Conservation (phyloP, 2,113 vertebrate species). For the Neogobius melanostomus region DNA sequence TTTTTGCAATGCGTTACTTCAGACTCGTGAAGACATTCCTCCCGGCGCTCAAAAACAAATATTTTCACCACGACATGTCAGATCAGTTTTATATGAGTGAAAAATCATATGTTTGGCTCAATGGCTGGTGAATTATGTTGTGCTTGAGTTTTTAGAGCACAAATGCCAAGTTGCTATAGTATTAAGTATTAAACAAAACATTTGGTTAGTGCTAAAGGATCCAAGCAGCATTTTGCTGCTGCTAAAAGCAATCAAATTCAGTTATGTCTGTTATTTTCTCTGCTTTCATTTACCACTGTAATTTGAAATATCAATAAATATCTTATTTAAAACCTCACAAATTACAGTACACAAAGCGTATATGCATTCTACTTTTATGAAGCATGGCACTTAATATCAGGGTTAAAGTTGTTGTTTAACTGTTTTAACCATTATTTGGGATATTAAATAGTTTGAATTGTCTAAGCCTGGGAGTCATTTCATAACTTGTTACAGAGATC, state of each 20-base stretch:
- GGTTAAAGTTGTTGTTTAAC: too few species aligned
- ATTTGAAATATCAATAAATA: not conserved
- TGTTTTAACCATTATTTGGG: too few species aligned
- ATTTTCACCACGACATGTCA: not conserved
- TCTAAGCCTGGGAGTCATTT: too few species aligned
- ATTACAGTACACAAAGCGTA: too few species aligned
- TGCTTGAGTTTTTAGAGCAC: not conserved
- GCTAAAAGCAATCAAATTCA: not conserved
- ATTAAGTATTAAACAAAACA: conserved; percentile 7
- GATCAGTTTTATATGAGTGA: conserved; percentile 9
- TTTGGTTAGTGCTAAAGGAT: conserved; percentile 15
- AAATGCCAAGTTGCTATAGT: conserved; percentile 3
- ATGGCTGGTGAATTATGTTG: conserved; percentile 2
- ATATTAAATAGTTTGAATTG: too few species aligned
- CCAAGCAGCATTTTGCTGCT: not conserved
- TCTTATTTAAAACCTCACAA: too few species aligned
- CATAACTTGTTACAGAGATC: too few species aligned
- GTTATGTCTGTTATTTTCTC: not conserved
- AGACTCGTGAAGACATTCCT: not conserved
- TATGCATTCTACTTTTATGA: too few species aligned
- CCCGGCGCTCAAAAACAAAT: not conserved
- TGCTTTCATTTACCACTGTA: not conserved
- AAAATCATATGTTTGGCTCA: not conserved
- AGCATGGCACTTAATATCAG: too few species aligned
- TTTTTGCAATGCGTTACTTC: conserved; percentile 8